Percentiles rank a stretch among this genome's conserved stretches.
Conservation (phyloP, 2,113 vertebrate genomes). For the Lophochroa leadbeateri region DNA sequence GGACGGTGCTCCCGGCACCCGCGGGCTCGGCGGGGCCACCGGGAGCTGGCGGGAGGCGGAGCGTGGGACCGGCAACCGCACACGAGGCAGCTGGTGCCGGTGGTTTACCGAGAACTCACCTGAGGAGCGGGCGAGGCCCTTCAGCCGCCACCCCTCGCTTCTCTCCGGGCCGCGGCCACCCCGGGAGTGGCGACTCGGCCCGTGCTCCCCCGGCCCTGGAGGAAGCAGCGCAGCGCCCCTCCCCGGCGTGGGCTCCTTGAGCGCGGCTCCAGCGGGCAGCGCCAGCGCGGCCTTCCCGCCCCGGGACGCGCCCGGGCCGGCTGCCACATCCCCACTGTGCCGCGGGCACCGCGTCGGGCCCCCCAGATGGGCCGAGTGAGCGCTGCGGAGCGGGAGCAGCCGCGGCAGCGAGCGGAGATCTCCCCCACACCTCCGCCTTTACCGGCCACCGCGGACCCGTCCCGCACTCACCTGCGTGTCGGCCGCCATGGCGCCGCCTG, state of each 20-base stretch:
- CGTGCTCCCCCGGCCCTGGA: not conserved
- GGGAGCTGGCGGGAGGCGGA: not conserved
- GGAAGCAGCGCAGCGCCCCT: too few relatives aligned
- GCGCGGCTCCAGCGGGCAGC: not conserved
- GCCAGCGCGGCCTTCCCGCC: not conserved
- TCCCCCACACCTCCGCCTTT: too few relatives aligned
- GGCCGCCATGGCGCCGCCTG: constrained; percentile 91
- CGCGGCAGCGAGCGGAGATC: too few relatives aligned
- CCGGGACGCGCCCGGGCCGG: too few relatives aligned
- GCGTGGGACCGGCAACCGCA: not conserved
- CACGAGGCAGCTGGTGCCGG: not conserved
- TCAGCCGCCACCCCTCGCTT: too few relatives aligned
- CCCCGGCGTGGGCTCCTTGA: not conserved
- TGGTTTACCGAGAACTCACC: too few relatives aligned
- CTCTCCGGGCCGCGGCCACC: too few relatives aligned
- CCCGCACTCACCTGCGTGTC: constrained; percentile 92
- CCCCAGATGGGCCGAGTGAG: not conserved
- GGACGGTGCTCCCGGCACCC: not conserved
- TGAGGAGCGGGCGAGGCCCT: too few relatives aligned
- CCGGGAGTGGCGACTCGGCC: not conserved
- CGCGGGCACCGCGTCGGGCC: not conserved
- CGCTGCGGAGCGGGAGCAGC: not conserved
- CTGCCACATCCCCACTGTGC: not conserved
- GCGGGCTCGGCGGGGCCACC: not conserved
- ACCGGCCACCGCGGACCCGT: not conserved